Conservation (phyloP, 2,113 vertebrate species). For the Nibea coibor region DNA sequence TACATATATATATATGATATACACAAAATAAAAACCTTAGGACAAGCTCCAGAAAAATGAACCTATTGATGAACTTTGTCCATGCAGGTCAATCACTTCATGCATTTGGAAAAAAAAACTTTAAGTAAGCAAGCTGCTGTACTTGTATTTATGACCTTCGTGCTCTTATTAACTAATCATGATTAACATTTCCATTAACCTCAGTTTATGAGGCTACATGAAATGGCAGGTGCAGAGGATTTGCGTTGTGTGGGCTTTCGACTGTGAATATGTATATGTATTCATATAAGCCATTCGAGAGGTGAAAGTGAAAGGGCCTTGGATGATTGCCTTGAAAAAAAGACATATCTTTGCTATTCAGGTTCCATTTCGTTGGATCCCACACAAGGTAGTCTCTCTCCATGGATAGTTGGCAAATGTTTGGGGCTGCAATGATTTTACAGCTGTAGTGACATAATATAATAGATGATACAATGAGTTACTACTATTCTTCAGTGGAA, state of each 20-base stretch:
- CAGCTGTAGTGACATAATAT: not conserved
- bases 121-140: constrained; percentile 5
- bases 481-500: not conserved
- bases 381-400: not conserved
- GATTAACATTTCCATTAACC: constrained; percentile 61
- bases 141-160: constrained; percentile 23
- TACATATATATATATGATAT: not conserved
- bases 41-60: not conserved
- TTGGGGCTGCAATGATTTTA: not conserved
- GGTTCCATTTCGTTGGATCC: not conserved
- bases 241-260: constrained; percentile 11
- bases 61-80: too few relatives aligned
- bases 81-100: not conserved
- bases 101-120: constrained; percentile 8
- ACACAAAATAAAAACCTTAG: not conserved
- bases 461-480: not conserved
- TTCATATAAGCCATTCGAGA: not conserved
- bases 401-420: not conserved
- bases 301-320: constrained; percentile 5
- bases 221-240: constrained; percentile 17
- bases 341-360: not conserved
- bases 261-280: not conserved
- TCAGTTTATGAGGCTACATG: constrained; percentile 29
- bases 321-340: not conserved
- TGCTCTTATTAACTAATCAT: constrained; percentile 51